Conservation (phyloP, 1,140 invertebrate genomes). For the Drosophila mojavensis region DNA sequence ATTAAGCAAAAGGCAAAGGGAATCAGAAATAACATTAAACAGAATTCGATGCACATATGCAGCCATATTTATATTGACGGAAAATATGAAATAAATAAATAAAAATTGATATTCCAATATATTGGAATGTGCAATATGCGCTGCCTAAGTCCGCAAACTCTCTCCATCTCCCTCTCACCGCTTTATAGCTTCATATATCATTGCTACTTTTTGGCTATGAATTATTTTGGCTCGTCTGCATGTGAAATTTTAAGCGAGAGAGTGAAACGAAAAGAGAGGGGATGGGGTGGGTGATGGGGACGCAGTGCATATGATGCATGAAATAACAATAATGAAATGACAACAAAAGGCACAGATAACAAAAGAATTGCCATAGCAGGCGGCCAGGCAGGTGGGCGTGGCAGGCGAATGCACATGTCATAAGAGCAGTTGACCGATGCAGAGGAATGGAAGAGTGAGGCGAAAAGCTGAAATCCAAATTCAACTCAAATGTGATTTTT, state of each 20-base stretch:
- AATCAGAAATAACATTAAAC: constrained; percentile 67
- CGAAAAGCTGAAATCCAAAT: constrained; percentile 34
- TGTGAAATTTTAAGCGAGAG: constrained; percentile 59
- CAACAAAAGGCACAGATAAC: constrained; percentile 79
- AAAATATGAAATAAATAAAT: constrained; percentile 24
- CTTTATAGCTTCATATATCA: constrained; percentile 43
- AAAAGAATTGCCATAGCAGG: constrained; percentile 59
- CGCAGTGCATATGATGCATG: constrained; percentile 71
- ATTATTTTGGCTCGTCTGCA: constrained; percentile 69
- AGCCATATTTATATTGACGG: constrained; percentile 18
- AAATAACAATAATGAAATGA: constrained; percentile 83
- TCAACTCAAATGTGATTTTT: constrained; percentile 78
- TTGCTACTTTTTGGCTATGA: constrained; percentile 59
- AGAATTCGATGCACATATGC: not conserved
- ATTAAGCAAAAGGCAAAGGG: constrained; percentile 55
- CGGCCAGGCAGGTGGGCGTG: not conserved
- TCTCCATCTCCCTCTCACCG: constrained; percentile 1
- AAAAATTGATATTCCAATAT: constrained; percentile 74
- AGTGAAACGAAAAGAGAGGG: not conserved
- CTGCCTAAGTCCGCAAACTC: constrained; percentile 15
- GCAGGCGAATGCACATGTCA: constrained; percentile 45
- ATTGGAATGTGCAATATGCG: constrained; percentile 66
- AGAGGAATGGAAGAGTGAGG: too few relatives aligned
- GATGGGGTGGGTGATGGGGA: not conserved
- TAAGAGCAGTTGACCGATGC: constrained; percentile 48